Evolutionary conservation across 2,113 vertebrate species (phyloP).

Genomic region (Hemicordylus capensis): DNA sequence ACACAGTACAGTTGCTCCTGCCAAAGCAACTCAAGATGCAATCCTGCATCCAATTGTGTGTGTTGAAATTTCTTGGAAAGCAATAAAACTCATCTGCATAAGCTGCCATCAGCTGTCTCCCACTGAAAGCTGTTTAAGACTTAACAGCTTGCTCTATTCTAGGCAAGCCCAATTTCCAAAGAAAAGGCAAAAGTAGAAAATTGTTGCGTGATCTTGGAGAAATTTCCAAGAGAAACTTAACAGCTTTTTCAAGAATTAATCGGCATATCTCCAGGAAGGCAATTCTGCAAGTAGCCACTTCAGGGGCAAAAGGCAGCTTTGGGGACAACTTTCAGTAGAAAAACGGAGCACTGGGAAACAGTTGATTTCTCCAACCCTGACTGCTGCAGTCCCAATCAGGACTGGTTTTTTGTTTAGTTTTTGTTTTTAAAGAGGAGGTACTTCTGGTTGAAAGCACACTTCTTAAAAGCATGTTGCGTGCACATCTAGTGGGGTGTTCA

Average conservation of each 20-base stretch:
- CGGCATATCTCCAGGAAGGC: background rate
- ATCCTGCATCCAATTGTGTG: background rate
- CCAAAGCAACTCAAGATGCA: background rate
- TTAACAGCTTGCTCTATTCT: background rate
- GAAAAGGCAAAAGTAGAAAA: background rate
- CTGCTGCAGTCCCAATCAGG: too few species aligned
- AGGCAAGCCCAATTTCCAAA: background rate
- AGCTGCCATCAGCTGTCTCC: accelerated
- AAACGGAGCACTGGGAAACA: too few species aligned
- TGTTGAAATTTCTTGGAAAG: background rate
- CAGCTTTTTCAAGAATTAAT: background rate
- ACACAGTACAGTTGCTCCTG: background rate
- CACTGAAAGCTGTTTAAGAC: background rate
- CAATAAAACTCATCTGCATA: background rate
- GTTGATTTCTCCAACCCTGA: too few species aligned
- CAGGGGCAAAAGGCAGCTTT: too few species aligned
- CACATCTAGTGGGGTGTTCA: too few species aligned
- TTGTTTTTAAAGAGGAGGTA: too few species aligned
- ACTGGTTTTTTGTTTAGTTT: too few species aligned
- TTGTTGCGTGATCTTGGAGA: background rate
- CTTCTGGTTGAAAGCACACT: too few species aligned
- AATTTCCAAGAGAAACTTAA: background rate
- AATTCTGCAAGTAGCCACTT: background rate
- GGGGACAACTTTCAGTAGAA: background rate
- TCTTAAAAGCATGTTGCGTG: too few species aligned